Base-by-base conservation (phyloP, 2,797 vertebrate species). In the Luscinia megarhynchos region DNA sequence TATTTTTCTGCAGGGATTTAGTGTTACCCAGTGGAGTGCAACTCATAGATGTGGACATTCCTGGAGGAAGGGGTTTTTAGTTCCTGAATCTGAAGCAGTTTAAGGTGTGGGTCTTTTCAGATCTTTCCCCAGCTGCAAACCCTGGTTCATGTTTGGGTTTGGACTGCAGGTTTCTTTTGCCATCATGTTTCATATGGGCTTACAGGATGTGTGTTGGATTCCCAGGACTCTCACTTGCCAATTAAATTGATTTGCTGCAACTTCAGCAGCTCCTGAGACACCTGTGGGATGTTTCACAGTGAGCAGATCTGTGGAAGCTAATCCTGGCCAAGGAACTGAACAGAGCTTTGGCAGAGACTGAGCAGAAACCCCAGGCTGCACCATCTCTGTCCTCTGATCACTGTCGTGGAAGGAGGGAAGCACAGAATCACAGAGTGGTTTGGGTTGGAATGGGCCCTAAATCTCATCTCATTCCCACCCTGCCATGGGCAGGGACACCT, bases 191-290 rank as follows among this genome's bases (percentile, higher is more conserved):
- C 38, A 46, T 53, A 67, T 66, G 89, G 90, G 86, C 74, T 97
- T 94, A 69, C 58, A 92, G 63, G 90, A 59, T 61, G 16, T 83
- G 16, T 11, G 5, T 84, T 77, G 80, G 83, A 57, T 70, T 96
- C 84, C 70, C 82, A 93, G 90, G 80, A 57, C 74, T 94, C 78
- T 94, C 18, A 11, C 83, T 96, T 93, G 92, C 78, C 81, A 91
- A 90, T 89, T 73, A 94, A 95, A 96, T 97, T 83, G 89, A 95
- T 97, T 97, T 97, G 66, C 74, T 50, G 20, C 78, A 89, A 90
- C 50, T 96, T 87, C 82, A 76, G 90, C 61, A n/a, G 38, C 70
- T 94, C 95, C 89, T 69, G 75, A 95, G 88, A 57, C 77, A 96
- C 80, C 87, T 96, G 54, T 61, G 88, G 92, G 81, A 81, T 4